These are phyloP conservation scores for Limnephilus rhombicus DNA, from an alignment of 2,888 invertebrate species.

Conservation along the genomic window DNA sequence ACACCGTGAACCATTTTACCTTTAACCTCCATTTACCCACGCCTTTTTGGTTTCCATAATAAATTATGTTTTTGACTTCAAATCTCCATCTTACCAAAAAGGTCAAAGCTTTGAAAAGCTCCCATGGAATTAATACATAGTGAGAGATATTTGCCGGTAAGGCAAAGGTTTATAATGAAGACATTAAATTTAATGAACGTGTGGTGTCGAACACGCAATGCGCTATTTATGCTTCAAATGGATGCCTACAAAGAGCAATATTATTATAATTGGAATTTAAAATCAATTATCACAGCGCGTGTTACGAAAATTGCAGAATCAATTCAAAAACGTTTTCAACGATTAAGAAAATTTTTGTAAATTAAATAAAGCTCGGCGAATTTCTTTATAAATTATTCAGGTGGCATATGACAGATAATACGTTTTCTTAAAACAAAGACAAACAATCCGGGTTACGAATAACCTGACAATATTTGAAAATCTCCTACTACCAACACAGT, in stretches of 20 bases:
- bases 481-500: too few relatives aligned
- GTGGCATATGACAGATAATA: too few relatives aligned
- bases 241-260: background rate
- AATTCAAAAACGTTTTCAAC: background rate
- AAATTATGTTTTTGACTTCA: background rate
- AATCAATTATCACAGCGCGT: background rate
- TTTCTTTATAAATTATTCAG: background rate
- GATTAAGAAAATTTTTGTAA: background rate
- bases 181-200: slow-evolving; percentile 37
- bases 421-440: too few relatives aligned
- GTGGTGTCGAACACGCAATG: slow-evolving; percentile 40
- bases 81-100: background rate
- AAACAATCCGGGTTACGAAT: too few relatives aligned
- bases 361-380: background rate
- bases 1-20: background rate
- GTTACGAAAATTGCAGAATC: background rate
- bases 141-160: slow-evolving; percentile 15
- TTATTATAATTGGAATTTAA: slow-evolving; percentile 1
- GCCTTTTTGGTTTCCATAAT: background rate
- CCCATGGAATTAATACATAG: background rate
- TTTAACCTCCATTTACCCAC: background rate
- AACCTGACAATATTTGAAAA: too few relatives aligned
- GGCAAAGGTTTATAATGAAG: slow-evolving; percentile 15
- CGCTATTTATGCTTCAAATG: slow-evolving; percentile 27
- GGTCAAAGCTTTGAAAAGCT: background rate